These are phyloP conservation scores for Pollicipes pollicipes DNA, from an alignment of 1,140 invertebrate genomes.

Conservation along the genomic window DNA sequence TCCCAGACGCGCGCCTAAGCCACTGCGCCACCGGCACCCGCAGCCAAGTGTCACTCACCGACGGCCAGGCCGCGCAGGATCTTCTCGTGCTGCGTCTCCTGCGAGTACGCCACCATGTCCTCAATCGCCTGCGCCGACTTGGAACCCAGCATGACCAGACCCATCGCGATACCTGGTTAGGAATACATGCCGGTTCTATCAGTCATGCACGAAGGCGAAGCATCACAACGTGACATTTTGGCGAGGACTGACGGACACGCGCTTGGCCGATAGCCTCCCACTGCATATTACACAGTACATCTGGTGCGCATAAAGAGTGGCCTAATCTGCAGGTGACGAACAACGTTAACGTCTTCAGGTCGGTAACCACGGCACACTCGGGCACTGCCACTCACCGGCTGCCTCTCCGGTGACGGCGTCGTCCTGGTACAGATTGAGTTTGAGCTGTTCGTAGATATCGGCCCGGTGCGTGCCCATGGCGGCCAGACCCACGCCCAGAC, in stretches of 20 bases:
- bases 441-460: slow-evolving; percentile 88
- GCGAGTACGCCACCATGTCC: slow-evolving; percentile 81
- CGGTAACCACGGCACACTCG: no score
- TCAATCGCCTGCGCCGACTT: slow-evolving; percentile 70
- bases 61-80: slow-evolving; percentile 48
- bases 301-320: no score
- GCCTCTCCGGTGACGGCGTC: slow-evolving; percentile 97
- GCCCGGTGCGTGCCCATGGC: slow-evolving; percentile 90
- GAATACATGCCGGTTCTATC: no score
- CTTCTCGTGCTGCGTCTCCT: slow-evolving; percentile 96
- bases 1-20: no score
- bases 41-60: not conserved
- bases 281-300: no score
- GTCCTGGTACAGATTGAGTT: slow-evolving; percentile 94
- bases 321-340: no score
- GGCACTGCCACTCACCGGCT: slow-evolving; percentile 30
- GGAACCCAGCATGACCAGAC: slow-evolving; percentile 94
- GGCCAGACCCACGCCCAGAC: slow-evolving; percentile 85
- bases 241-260: no score
- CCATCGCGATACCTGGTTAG: slow-evolving; percentile 71
- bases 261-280: no score
- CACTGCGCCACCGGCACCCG: no score
- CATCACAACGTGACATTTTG: no score
- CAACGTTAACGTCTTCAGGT: no score
- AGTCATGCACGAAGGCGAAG: no score